phyloP scores from a whole-genome alignment of 2,113 vertebrate genomes.

The Pycnonotus jocosus region DNA sequence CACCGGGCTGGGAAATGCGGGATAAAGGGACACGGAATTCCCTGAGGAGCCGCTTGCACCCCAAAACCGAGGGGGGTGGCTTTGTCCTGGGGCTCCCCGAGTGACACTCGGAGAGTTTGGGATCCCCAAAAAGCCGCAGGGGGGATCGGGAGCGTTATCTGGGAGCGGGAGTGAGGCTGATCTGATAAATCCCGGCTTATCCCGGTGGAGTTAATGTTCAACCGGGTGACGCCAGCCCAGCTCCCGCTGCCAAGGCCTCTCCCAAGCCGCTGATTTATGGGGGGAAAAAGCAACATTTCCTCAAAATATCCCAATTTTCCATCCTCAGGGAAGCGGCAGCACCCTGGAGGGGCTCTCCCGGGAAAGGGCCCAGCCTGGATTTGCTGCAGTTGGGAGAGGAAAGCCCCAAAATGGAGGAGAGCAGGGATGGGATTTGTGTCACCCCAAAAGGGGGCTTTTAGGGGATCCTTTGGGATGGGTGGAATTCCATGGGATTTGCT shows the following conservation, averaged over 20 bases:
- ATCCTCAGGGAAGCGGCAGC: accelerated
- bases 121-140: not conserved
- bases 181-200: not conserved
- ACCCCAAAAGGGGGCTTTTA: accelerated
- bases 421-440: accelerated
- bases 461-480: not conserved
- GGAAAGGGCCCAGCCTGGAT: not conserved
- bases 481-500: not conserved
- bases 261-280: accelerated
- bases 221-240: not conserved
- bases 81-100: accelerated
- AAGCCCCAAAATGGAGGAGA: not conserved
- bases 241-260: not conserved
- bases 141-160: not conserved
- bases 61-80: accelerated
- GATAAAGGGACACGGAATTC: accelerated
- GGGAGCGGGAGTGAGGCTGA: accelerated
- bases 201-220: not conserved
- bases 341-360: accelerated
- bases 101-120: accelerated
- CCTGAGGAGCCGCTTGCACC: accelerated
- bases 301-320: not conserved
- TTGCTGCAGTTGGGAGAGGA: not conserved
- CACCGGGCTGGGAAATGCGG: accelerated
- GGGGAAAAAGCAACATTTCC: not conserved